Conservation (phyloP, 1,140 invertebrate species). For the Scaptomyza hsui region DNA sequence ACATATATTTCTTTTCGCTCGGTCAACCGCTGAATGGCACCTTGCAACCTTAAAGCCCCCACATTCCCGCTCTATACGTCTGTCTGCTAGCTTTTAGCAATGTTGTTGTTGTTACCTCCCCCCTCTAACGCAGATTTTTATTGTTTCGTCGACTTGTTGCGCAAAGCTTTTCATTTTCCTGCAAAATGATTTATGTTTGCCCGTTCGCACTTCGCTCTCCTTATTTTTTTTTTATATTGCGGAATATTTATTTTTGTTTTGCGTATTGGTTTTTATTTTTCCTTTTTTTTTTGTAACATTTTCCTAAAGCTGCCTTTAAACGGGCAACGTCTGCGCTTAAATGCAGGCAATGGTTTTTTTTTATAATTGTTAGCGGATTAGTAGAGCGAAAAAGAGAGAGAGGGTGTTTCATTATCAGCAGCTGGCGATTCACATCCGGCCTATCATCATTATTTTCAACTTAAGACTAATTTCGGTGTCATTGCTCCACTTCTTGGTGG, state of each 20-base stretch:
- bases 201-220: conserved; percentile 46
- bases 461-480: conserved; percentile 72
- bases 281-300: conserved; percentile 20
- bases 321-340: conserved; percentile 34
- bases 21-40: conserved; percentile 58
- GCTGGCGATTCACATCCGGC: conserved; percentile 69
- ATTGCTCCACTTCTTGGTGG: conserved; percentile 29
- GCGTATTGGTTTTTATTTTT: conserved; percentile 64
- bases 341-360: conserved; percentile 16
- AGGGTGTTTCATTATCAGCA: conserved; percentile 64
- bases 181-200: conserved; percentile 72
- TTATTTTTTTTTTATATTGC: conserved; percentile 41
- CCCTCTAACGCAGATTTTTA: conserved; percentile 59
- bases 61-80: background rate
- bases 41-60: conserved; percentile 27
- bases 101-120: background rate
- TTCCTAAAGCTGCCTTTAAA: conserved; percentile 51
- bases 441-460: conserved; percentile 76
- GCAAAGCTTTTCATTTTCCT: conserved; percentile 77
- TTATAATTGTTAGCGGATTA: conserved; percentile 59
- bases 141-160: conserved; percentile 79
- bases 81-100: background rate
- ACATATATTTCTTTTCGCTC: conserved; percentile 70
- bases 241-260: conserved; percentile 52
- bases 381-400: background rate